Base-by-base conservation (phyloP, 2,113 vertebrate genomes). In the Oreotrochilus melanogaster region DNA sequence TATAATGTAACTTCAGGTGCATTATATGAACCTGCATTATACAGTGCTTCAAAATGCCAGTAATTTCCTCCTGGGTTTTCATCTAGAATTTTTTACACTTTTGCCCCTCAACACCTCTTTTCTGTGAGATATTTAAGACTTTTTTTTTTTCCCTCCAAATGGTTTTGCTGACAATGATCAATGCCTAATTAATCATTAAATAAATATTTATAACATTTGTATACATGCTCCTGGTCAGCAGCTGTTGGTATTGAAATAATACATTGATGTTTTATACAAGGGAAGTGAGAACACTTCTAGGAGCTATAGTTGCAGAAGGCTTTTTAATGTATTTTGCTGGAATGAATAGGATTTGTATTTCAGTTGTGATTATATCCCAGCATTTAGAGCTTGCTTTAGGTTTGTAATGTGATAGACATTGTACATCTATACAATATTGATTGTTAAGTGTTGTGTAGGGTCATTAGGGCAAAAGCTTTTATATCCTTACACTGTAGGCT, bases 211-310 rank as follows among this genome's bases (percentile, higher is more conserved):
- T 58, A 86, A 28, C 50, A 51, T 35, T 89, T 69, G 30, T 70
- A 58, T 65, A 19, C 31, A 13, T 84, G 61, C 33, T 90, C 18
- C 79, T 95, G 89, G 65, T 91, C 88, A 95, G 91, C 82, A 94
- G 86, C 85, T 94, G 70, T 76, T 90, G n/a, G 23, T 86, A 28
- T 47, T 84, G 80, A 88, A 84, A 92, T n/a, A 91, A 79, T 86
- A 89, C 91, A 96, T 95, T 84, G 65, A 78, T 88, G 57, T 92
- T 94, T 66, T 66, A 51, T 74, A 93, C 58, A 82, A 30, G 50
- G 61, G 76, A 94, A 72, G 51, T n/a, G 31, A 79, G 35, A 93
- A 73, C 35, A 89, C 39, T 74, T 94, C 33, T 94, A 60, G 70
- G 50, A 85, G 21, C 53, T 86, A 12, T 72, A 79, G 66, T 31